Conservation (phyloP, 92 coral and sea anemone species). For the Nematostella vectensis region DNA sequence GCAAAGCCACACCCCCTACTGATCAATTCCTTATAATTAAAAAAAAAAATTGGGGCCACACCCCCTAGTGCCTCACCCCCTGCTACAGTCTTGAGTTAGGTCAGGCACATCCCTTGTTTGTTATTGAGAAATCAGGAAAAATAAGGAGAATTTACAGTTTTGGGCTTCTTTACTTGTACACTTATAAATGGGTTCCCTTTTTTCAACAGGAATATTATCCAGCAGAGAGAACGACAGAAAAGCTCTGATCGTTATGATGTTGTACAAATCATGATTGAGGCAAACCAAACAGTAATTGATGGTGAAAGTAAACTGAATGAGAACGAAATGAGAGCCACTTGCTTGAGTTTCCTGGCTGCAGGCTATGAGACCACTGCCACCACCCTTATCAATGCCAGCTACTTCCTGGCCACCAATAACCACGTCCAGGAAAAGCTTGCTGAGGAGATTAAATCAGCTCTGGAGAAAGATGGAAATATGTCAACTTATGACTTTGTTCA, state of each 20-base stretch:
- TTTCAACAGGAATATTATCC: slow-evolving; percentile 17
- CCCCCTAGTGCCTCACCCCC: no score
- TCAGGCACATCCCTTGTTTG: no score
- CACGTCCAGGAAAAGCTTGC: slow-evolving; percentile 38
- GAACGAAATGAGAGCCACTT: slow-evolving; percentile 41
- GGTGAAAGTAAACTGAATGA: slow-evolving; percentile 40
- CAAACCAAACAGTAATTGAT: slow-evolving; percentile 26
- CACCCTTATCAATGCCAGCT: slow-evolving; percentile 18
- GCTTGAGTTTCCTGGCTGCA: slow-evolving; percentile 41
- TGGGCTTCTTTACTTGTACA: no score
- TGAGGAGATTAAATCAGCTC: slow-evolving; percentile 28
- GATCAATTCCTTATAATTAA: no score
- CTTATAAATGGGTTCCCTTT: no score
- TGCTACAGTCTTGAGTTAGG: no score
- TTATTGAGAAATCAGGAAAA: no score
- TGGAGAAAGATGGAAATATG: slow-evolving; percentile 5
- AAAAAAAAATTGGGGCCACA: no score
- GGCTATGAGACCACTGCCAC: slow-evolving; percentile 46
- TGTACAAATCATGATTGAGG: slow-evolving; percentile 39
- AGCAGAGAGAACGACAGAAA: slow-evolving; percentile 17
- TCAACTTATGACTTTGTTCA: slow-evolving; percentile 27
- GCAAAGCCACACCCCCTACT: no score
- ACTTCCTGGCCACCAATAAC: slow-evolving; percentile 36
- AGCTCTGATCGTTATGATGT: slow-evolving; percentile 26
- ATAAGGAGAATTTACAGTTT: no score